phyloP scores from a whole-genome alignment of 2,888 invertebrate species.

The Cyrtodaria siliqua region DNA sequence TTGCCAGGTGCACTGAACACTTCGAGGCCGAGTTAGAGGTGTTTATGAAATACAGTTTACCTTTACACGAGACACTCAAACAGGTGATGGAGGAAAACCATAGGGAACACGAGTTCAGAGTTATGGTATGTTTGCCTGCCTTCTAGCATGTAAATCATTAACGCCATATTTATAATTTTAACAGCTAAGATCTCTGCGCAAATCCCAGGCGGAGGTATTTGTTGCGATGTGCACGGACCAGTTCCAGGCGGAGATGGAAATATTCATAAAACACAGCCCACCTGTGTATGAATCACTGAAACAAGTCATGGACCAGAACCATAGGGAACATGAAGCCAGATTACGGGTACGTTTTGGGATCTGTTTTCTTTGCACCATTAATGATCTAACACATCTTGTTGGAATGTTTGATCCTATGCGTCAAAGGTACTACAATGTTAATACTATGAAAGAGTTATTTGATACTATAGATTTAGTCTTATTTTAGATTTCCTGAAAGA shows the following conservation, averaged over 20 bases:
- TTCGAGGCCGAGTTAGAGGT: slow-evolving; percentile 91
- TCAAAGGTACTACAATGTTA: too few species aligned
- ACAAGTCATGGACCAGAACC: slow-evolving; percentile 74
- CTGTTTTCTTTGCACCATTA: too few species aligned
- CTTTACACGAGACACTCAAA: slow-evolving; percentile 85
- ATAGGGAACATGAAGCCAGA: slow-evolving; percentile 85
- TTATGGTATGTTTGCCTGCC: slow-evolving; percentile 59
- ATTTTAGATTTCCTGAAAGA: too few species aligned
- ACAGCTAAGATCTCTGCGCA: slow-evolving; percentile 83
- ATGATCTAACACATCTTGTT: too few species aligned
- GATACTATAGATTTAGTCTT: too few species aligned
- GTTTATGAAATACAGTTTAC: slow-evolving; percentile 94
- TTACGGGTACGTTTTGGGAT: slow-evolving; percentile 83
- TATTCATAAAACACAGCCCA: slow-evolving; percentile 95
- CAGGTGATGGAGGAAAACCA: slow-evolving; percentile 75
- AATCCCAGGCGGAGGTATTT: slow-evolving; percentile 81
- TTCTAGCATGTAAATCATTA: too few species aligned
- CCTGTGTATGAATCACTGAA: slow-evolving; percentile 85
- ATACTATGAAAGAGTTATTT: too few species aligned
- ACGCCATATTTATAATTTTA: slow-evolving; percentile 6
- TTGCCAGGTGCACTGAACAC: slow-evolving; percentile 88
- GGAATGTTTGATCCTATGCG: too few species aligned
- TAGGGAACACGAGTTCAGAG: slow-evolving; percentile 86
- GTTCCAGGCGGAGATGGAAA: slow-evolving; percentile 90
- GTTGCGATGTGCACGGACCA: slow-evolving; percentile 88